A percentile compares a stretch with the other conserved stretches of the same genome.
phyloP scores from a whole-genome alignment of 1,140 invertebrate genomes.

The Scaptomyza graminum region DNA sequence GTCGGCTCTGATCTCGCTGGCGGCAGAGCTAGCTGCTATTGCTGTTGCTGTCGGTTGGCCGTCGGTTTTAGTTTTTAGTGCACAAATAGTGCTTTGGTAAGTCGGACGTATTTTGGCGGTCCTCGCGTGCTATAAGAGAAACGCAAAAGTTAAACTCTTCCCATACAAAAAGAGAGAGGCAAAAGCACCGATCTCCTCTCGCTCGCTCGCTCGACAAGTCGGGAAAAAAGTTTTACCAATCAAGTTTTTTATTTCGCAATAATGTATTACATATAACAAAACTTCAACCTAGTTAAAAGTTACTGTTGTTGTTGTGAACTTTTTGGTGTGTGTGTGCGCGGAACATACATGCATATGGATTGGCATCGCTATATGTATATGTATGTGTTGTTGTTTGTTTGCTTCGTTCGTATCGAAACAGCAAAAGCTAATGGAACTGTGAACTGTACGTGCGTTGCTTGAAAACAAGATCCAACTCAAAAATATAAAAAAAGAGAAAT shows the following conservation, averaged over 20 bases:
- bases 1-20: constrained; percentile 35
- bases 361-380: constrained; percentile 41
- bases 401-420: constrained; percentile 56
- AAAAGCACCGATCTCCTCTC: constrained; percentile 62
- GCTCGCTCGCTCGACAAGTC: constrained; percentile 57
- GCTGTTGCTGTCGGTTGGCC: constrained; percentile 13
- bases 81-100: constrained; percentile 47
- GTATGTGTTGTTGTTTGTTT: constrained; percentile 40
- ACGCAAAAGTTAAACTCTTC: constrained; percentile 31
- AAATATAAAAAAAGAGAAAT: constrained; percentile 46
- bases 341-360: constrained; percentile 43
- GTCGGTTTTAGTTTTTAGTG: constrained; percentile 45
- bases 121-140: constrained; percentile 37
- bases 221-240: constrained; percentile 81
- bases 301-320: constrained; percentile 76
- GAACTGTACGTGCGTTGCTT: constrained; percentile 55
- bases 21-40: constrained; percentile 16
- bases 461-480: constrained; percentile 49
- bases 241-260: constrained; percentile 83
- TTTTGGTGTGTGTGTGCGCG: constrained; percentile 60
- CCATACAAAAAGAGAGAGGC: constrained; percentile 54
- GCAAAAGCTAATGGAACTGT: constrained; percentile 59
- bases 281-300: constrained; percentile 82
- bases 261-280: constrained; percentile 76
- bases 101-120: constrained; percentile 41